Conservation (phyloP, 2,113 vertebrate genomes). For the Thunnus thynnus region DNA sequence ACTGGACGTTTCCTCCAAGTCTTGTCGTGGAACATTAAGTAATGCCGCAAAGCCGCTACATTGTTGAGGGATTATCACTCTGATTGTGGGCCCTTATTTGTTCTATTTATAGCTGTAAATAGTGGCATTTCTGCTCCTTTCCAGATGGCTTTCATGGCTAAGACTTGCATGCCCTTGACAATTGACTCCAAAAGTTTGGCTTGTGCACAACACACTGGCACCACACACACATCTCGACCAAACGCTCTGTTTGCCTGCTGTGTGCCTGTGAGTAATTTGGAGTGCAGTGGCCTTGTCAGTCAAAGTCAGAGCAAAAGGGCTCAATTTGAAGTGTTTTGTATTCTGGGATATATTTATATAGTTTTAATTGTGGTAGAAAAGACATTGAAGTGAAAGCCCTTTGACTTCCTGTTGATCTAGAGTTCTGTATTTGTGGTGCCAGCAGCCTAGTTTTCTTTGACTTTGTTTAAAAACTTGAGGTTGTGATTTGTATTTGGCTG, state of each 20-base stretch:
- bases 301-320: slow-evolving; percentile 47
- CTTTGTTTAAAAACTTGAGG: slow-evolving; percentile 52
- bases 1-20: slow-evolving; percentile 42
- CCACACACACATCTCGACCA: slow-evolving; percentile 43
- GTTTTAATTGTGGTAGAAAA: slow-evolving; percentile 56
- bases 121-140: slow-evolving; percentile 72
- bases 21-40: slow-evolving; percentile 46
- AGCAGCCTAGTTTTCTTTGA: slow-evolving; percentile 64
- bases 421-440: slow-evolving; percentile 52
- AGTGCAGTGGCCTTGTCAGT: slow-evolving; percentile 68
- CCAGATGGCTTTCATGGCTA: slow-evolving; percentile 75
- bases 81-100: slow-evolving; percentile 62
- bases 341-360: slow-evolving; percentile 68
- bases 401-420: slow-evolving; percentile 62
- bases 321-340: slow-evolving; percentile 62
- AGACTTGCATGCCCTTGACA: slow-evolving; percentile 66
- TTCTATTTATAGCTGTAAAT: slow-evolving; percentile 77
- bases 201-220: slow-evolving; percentile 48
- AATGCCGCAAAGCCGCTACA: slow-evolving; percentile 54
- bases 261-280: slow-evolving; percentile 71
- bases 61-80: slow-evolving; percentile 72
- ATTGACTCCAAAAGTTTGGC: slow-evolving; percentile 75
- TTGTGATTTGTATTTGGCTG: slow-evolving; percentile 64
- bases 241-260: slow-evolving; percentile 42
- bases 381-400: slow-evolving; percentile 54